Percentiles rank a stretch among this genome's conserved stretches.
These are phyloP conservation scores for Cavia aperea DNA, from an alignment of 2,113 vertebrate genomes.

Conservation along the genomic window DNA sequence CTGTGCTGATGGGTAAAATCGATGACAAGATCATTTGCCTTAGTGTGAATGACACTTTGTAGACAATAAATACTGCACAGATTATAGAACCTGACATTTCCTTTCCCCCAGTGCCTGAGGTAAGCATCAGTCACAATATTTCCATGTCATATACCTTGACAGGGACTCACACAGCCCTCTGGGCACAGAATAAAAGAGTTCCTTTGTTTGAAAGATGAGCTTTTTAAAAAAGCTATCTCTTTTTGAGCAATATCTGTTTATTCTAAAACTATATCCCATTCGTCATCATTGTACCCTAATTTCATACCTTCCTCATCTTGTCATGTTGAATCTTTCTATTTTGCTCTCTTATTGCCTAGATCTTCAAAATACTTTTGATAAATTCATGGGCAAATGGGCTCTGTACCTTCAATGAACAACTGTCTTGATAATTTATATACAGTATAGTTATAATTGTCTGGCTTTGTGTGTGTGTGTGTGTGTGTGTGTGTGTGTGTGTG, in stretches of 20 bases:
- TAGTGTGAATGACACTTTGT: neutral
- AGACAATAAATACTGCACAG: neutral
- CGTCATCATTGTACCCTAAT: neutral
- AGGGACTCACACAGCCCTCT: neutral
- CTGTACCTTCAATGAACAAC: neutral
- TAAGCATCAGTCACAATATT: neutral
- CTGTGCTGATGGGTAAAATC: neutral
- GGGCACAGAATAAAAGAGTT: neutral
- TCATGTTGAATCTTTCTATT: neutral
- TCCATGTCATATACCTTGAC: neutral
- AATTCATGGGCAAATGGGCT: neutral
- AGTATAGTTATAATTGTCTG: neutral
- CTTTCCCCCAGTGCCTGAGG: neutral
- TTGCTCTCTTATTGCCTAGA: neutral
- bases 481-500: too few species aligned
- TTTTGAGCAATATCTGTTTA: neutral
- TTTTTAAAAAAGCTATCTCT: neutral
- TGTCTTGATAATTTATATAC: neutral
- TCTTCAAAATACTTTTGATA: neutral
- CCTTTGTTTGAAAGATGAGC: constrained; percentile 32
- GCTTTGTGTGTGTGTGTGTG: too few species aligned
- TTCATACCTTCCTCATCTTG: neutral
- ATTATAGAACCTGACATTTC: neutral
- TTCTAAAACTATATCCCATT: neutral
- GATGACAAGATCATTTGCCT: neutral